A percentile compares a stretch with the other conserved stretches of the same genome.
These are phyloP conservation scores for Artibeus jamaicensis DNA, from an alignment of 2,797 vertebrate genomes.

Conservation along the genomic window DNA sequence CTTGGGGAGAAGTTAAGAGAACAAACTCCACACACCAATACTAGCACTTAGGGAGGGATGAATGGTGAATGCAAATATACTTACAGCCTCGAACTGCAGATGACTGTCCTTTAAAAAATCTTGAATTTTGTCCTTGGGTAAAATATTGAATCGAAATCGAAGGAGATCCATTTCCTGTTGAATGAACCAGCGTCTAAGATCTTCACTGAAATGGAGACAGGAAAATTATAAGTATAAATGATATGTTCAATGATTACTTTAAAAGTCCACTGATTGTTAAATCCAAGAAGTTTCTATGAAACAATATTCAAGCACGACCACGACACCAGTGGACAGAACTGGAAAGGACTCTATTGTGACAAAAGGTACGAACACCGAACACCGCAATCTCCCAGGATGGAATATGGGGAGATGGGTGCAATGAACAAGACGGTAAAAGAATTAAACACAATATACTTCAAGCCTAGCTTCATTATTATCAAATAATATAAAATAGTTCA, in stretches of 20 bases:
- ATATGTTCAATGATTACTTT: neutral
- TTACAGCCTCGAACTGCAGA: conserved; percentile 92
- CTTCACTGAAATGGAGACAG: conserved; percentile 87
- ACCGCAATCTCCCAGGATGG: neutral
- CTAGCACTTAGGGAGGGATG: neutral
- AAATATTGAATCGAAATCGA: conserved; percentile 88
- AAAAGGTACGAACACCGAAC: neutral
- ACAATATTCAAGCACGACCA: neutral
- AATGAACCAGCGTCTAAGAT: conserved; percentile 97
- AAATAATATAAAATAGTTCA: neutral
- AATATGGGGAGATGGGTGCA: neutral
- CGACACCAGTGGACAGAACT: neutral
- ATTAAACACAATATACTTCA: neutral
- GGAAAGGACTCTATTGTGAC: neutral
- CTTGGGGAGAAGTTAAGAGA: neutral
- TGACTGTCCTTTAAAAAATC: conserved; percentile 91
- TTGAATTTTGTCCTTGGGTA: conserved; percentile 82
- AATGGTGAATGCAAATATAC: conserved; percentile 47
- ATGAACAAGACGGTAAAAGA: neutral
- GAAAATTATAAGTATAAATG: conserved; percentile 4
- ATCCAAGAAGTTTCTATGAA: conserved; percentile 1
- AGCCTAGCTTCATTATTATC: neutral
- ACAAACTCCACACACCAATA: neutral
- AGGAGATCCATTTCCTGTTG: conserved; percentile 98
- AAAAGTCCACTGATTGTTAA: neutral